Base-by-base conservation (phyloP, 2,888 invertebrate genomes). In the Sphinx pinastri region DNA sequence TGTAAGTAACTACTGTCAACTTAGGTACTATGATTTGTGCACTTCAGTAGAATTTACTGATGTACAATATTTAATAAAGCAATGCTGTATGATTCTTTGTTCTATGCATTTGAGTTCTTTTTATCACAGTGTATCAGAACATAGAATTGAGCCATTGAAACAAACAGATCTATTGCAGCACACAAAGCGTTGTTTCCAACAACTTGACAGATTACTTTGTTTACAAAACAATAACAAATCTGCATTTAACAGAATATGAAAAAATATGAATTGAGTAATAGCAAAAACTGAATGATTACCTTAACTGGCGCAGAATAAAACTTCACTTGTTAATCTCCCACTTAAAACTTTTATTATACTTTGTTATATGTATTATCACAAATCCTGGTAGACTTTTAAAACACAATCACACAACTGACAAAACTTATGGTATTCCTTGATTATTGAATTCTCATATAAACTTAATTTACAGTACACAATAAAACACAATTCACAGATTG, bases 321-420 rank as follows among this genome's bases (percentile, higher is more conserved):
- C 94, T 91, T 90, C 94, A 91, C 89, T 89, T 82, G 79, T 84
- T 92, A 89, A 92, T 93, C 94, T 94, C 93, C 94, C 94, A 94
- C 94, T 94, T 94, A 93, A 94, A 94, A 93, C 93, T 94, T 94
- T 94, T 94, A 94, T 94, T 94, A 94, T 93, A 94, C 90, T 94
- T 95, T 95, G 95, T 95, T 95, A 95, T 95, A 95, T 95, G 95
- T 95, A 95, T 95, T 95, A 95, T 95, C 95, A 95, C 95, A 95
- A 95, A 95, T 95, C 95, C 95, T 95, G 95, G 95, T 95, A 95
- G 95, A 95, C 95, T 95, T 95, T 95, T 95, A 95, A 95, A 93
- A 94, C 94, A 94, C 95, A 95, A 95, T 95, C 95, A 95, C 95
- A 90, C 95, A 94, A 95, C 93, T 92, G 93, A 94, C 94, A 94